A percentile compares a stretch with the other conserved stretches of the same genome.
Evolutionary conservation across 2,888 invertebrate species (phyloP).

Genomic region (Acanthopleura granulata): DNA sequence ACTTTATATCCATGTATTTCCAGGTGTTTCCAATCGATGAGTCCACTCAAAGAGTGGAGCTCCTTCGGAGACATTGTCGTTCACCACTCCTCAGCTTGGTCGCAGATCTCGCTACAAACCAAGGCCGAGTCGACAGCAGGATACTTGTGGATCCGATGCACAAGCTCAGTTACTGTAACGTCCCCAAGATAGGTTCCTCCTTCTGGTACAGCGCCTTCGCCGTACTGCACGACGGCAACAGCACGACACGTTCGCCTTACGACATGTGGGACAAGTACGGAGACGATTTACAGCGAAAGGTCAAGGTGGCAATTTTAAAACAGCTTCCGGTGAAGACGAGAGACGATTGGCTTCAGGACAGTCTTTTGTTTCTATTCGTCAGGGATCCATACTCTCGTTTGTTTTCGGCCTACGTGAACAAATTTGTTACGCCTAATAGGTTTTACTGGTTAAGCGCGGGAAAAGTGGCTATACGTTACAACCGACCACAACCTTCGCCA

Average conservation of each 20-base stretch:
- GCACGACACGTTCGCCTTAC: background rate
- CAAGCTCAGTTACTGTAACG: slow-evolving; percentile 4
- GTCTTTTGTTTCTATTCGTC: slow-evolving; percentile 19
- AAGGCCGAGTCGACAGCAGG: background rate
- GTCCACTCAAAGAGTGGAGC: background rate
- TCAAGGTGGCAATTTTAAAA: background rate
- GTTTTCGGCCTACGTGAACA: slow-evolving; percentile 22
- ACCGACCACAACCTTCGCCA: background rate
- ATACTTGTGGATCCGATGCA: background rate
- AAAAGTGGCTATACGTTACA: background rate
- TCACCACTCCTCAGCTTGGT: background rate
- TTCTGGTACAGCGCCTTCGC: slow-evolving; percentile 11
- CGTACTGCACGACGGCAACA: background rate
- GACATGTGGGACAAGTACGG: background rate
- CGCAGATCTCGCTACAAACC: background rate
- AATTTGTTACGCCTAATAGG: background rate
- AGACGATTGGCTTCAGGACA: background rate
- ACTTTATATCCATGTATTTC: too few relatives aligned
- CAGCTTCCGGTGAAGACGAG: background rate
- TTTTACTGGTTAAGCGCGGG: background rate
- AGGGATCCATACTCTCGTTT: slow-evolving; percentile 20
- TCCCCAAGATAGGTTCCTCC: background rate
- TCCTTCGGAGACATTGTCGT: background rate
- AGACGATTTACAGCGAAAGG: background rate
- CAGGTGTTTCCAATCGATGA: too few relatives aligned